Conservation (phyloP, 2,888 invertebrate species). For the Muscina levida region DNA sequence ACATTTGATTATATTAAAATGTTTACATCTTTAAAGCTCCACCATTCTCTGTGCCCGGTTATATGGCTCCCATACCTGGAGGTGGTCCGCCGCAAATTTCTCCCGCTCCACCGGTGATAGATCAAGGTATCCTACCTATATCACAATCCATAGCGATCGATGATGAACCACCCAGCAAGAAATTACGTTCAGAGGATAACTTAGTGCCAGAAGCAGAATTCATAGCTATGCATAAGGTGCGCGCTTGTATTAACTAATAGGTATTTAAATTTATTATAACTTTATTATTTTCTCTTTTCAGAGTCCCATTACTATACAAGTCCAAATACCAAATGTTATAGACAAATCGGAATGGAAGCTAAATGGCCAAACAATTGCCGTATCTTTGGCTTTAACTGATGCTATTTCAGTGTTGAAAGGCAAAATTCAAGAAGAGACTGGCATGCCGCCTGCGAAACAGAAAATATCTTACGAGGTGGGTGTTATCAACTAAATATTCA, state of each 20-base stretch:
- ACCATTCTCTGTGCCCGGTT: slow-evolving; percentile 80
- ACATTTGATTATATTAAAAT: too few relatives aligned
- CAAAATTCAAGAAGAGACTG: slow-evolving; percentile 90
- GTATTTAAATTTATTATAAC: slow-evolving; percentile 8
- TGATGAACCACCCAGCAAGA: slow-evolving; percentile 93
- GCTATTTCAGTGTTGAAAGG: slow-evolving; percentile 92
- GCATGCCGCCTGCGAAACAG: slow-evolving; percentile 98
- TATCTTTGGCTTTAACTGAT: slow-evolving; percentile 89
- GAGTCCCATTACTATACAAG: slow-evolving; percentile 89
- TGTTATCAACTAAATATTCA: too few relatives aligned
- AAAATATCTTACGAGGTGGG: slow-evolving; percentile 97
- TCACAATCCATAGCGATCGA: slow-evolving; percentile 80
- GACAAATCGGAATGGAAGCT: slow-evolving; percentile 98
- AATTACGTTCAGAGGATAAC: slow-evolving; percentile 94
- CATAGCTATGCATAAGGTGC: slow-evolving; percentile 84
- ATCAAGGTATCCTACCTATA: slow-evolving; percentile 81
- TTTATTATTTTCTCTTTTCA: too few relatives aligned
- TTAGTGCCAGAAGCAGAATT: slow-evolving; percentile 94
- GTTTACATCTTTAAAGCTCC: slow-evolving; percentile 75
- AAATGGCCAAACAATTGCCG: slow-evolving; percentile 91
- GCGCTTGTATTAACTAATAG: slow-evolving; percentile 70
- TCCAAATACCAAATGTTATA: slow-evolving; percentile 89
- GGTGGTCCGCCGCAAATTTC: slow-evolving; percentile 74
- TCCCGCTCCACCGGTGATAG: slow-evolving; percentile 81
- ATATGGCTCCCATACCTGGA: slow-evolving; percentile 78